These are phyloP conservation scores for Rhodeus uyekii DNA, from an alignment of 2,797 vertebrate genomes.

Conservation along the genomic window DNA sequence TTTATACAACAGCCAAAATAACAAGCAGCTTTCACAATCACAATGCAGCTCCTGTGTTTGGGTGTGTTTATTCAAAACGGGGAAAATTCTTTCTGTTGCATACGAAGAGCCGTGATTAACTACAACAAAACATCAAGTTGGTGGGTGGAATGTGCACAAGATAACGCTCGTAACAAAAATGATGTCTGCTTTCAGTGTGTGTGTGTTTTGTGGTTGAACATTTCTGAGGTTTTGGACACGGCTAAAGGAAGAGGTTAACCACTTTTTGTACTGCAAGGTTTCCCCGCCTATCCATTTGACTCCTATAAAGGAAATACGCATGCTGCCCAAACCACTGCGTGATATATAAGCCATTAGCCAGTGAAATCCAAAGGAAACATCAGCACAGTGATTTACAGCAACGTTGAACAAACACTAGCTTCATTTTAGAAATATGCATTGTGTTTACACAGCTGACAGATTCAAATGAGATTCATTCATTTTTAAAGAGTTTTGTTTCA, in stretches of 20 bases:
- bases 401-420: background rate
- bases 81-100: background rate
- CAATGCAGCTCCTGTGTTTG: conserved; percentile 14
- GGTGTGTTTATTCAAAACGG: conserved; percentile 3
- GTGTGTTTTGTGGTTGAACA: conserved; percentile 13
- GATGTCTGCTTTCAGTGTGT: conserved; percentile 13
- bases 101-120: background rate
- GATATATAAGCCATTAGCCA: conserved; percentile 27
- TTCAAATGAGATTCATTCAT: conserved; percentile 11
- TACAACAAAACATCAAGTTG: background rate
- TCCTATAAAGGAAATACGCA: conserved; percentile 41
- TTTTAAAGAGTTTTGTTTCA: conserved; percentile 14
- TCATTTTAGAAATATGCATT: conserved; percentile 20
- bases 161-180: background rate
- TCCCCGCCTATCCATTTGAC: conserved; percentile 36
- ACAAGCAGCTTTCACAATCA: conserved; percentile 35
- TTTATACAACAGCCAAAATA: conserved; percentile 39
- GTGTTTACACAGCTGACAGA: conserved; percentile 15
- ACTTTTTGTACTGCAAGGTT: conserved; percentile 43
- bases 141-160: background rate
- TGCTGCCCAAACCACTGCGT: conserved; percentile 24
- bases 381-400: background rate
- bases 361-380: conserved; percentile 34
- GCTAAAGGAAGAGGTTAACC: conserved; percentile 48
- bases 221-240: conserved; percentile 29